A percentile compares a stretch with the other conserved stretches of the same genome.
phyloP scores from a whole-genome alignment of 2,888 invertebrate genomes.

The Pelosia muscerda region DNA sequence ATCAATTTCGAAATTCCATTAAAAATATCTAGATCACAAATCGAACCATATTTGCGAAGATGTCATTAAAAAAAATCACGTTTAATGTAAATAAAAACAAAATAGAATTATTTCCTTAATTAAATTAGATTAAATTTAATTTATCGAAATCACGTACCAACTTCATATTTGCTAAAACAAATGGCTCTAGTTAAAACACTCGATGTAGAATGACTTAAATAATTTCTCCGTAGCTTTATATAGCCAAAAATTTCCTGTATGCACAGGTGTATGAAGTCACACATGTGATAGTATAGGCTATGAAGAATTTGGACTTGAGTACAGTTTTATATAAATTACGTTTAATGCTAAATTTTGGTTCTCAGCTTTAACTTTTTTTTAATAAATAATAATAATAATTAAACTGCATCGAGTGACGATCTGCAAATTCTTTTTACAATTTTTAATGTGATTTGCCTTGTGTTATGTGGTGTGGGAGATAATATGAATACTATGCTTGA shows the following conservation, averaged over 20 bases:
- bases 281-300: constrained; percentile 45
- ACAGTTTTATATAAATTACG: constrained; percentile 18
- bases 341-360: neutral
- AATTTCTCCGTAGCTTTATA: constrained; percentile 74
- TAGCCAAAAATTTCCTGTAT: constrained; percentile 65
- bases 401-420: no score
- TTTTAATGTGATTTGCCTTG: no score
- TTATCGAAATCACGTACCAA: constrained; percentile 65
- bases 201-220: constrained; percentile 65
- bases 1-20: neutral
- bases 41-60: neutral
- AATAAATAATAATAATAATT: no score
- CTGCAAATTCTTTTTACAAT: no score
- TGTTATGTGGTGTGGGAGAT: no score
- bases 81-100: neutral
- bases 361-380: neutral
- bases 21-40: neutral
- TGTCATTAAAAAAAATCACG: neutral
- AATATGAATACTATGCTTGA: no score
- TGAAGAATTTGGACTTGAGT: constrained; percentile 48
- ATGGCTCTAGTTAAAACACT: constrained; percentile 50
- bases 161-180: constrained; percentile 67
- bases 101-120: neutral
- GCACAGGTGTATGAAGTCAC: constrained; percentile 58
- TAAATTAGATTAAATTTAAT: neutral